phyloP scores from a whole-genome alignment of 2,888 invertebrate genomes.

The Pecten maximus region DNA sequence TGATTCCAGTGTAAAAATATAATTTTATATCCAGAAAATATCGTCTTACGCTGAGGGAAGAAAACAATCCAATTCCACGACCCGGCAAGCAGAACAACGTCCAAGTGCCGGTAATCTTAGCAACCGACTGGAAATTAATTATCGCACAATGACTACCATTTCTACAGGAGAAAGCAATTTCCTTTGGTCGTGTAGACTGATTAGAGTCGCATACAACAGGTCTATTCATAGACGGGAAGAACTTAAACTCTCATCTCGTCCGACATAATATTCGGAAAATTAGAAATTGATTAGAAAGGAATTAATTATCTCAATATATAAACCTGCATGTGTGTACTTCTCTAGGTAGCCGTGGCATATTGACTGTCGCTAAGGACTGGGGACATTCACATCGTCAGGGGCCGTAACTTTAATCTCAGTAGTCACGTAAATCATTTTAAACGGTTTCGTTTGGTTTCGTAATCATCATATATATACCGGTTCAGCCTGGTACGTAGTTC shows the following conservation, averaged over 20 bases:
- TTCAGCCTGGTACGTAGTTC: neutral
- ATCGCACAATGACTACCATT: constrained; percentile 27
- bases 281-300: constrained; percentile 28
- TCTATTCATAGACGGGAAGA: neutral
- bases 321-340: neutral
- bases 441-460: neutral
- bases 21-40: neutral
- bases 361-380: neutral
- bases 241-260: constrained; percentile 5
- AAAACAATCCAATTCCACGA: constrained; percentile 33
- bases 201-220: neutral
- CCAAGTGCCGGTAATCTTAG: constrained; percentile 26
- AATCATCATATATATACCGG: neutral
- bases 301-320: constrained; percentile 20
- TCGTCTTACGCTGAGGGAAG: neutral
- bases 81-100: constrained; percentile 24
- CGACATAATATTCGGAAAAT: constrained; percentile 29
- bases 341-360: neutral
- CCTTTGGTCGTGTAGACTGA: constrained; percentile 32
- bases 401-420: neutral
- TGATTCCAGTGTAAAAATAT: constrained; percentile 3
- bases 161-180: constrained; percentile 30
- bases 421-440: neutral
- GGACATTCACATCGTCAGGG: neutral
- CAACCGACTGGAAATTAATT: constrained; percentile 33